Base-by-base conservation (phyloP, 2,113 vertebrate genomes). In the Pedetes capensis region DNA sequence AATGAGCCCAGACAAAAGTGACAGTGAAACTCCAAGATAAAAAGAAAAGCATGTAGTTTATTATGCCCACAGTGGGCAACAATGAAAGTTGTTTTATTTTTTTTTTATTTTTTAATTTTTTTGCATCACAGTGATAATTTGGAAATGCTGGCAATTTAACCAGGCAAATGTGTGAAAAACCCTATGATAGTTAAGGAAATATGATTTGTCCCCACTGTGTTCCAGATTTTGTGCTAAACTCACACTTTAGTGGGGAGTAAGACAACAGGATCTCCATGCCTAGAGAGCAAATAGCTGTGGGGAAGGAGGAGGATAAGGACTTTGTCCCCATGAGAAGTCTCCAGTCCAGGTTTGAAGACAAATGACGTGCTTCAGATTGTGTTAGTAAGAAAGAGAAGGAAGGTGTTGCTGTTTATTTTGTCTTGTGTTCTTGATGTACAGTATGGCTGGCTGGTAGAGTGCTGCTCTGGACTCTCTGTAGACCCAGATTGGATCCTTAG, bases 281-380 rank as follows among this genome's bases (percentile, higher is more conserved):
- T 42, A 47, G 22, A 39, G 23, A 82, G 17, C 7, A 37, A 53
- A 49, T 17, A 57, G 10, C 29, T 29, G 22, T 1, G 9, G 29
- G 29, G 34, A 42, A 71, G 23, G 42, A 66, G 32, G 3, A n/a
- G 6, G 27, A 72, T 14, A 9, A 4, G 29, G 34, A 2, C n/a
- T n/a, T n/a, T 14, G 37, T 39, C 1, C 0, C 25, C 1, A 5
- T 32, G 23, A 27, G 25, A 63, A 7, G 3, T 53, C 10, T 29
- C 20, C 16, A 27, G 13, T 51, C 16, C 47, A 64, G 22, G 27
- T 42, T 71, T 53, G 71, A 55, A 53, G 25, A 18, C 39, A 86
- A 82, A 69, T 23, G 3, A 42, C 4, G 47, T 72, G 37, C 18
- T 2, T 66, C 29, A 14, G 13, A 9, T 17, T 23, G 17, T 8